Conservation (phyloP, 2,888 invertebrate species). For the Coelopa pilipes region DNA sequence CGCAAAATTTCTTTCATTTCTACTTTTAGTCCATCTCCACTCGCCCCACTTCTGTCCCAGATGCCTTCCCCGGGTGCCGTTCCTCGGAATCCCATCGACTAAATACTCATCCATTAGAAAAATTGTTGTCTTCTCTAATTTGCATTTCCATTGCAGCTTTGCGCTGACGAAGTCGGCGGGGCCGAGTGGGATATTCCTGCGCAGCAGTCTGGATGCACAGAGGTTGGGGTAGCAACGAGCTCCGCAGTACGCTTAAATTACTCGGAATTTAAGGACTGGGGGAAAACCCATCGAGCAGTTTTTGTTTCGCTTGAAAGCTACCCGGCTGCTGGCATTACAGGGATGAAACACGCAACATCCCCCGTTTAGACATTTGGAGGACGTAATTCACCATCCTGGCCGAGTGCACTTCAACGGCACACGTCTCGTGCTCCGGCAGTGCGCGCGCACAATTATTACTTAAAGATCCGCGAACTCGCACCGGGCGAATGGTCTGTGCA, state of each 20-base stretch:
- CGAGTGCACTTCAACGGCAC: not conserved
- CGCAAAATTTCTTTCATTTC: too few species aligned
- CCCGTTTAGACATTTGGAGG: not conserved
- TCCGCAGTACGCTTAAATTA: constrained; percentile 15
- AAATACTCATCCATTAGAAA: constrained; percentile 30
- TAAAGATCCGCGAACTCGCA: constrained; percentile 7
- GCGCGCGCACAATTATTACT: constrained; percentile 15
- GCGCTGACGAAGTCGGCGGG: not conserved
- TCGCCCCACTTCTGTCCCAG: not conserved
- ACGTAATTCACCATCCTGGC: too few species aligned
- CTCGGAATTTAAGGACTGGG: constrained; percentile 22
- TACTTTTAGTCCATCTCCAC: not conserved
- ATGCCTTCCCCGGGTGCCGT: not conserved
- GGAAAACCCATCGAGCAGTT: constrained; percentile 12
- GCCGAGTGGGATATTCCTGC: constrained; percentile 6
- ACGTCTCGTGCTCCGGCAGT: not conserved
- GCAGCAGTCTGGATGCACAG: constrained; percentile 18
- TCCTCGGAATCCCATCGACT: constrained; percentile 29
- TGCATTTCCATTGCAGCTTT: constrained; percentile 27
- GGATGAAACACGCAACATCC: not conserved
- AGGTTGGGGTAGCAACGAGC: not conserved
- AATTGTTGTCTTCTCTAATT: constrained; percentile 34
- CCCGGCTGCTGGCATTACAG: too few species aligned
- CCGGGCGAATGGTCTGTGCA: not conserved
- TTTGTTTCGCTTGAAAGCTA: constrained; percentile 6